Conservation (phyloP, 2,888 invertebrate genomes). For the Polydrusus cervinus region DNA sequence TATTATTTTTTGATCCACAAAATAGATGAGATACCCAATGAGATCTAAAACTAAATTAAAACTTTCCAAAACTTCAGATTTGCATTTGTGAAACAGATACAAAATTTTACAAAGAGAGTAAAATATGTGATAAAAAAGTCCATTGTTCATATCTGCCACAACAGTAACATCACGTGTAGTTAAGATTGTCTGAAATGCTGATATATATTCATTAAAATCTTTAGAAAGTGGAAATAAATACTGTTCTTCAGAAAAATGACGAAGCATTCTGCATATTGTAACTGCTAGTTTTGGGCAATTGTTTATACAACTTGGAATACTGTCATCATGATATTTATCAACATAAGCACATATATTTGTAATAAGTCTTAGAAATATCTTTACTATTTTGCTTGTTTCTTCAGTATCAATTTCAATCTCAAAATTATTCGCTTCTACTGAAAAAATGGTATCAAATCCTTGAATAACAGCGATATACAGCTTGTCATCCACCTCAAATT, state of each 20-base stretch:
- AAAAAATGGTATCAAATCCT: slow-evolving; percentile 58
- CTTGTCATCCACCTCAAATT: slow-evolving; percentile 55
- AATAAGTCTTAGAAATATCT: slow-evolving; percentile 61
- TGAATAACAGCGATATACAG: slow-evolving; percentile 58
- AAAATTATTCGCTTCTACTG: slow-evolving; percentile 56
- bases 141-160: slow-evolving; percentile 53
- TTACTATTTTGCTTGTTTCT: slow-evolving; percentile 56
- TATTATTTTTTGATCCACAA: slow-evolving; percentile 54
- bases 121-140: slow-evolving; percentile 59
- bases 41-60: slow-evolving; percentile 61
- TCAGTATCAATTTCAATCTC: slow-evolving; percentile 57
- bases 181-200: slow-evolving; percentile 61
- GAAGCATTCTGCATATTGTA: slow-evolving; percentile 57
- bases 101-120: slow-evolving; percentile 59
- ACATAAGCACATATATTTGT: slow-evolving; percentile 63
- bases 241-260: slow-evolving; percentile 60
- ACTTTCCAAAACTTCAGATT: slow-evolving; percentile 57
- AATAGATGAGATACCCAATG: slow-evolving; percentile 61
- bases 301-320: slow-evolving; percentile 51
- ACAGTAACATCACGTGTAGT: slow-evolving; percentile 47
- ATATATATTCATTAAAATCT: slow-evolving; percentile 62
- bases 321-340: slow-evolving; percentile 52
- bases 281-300: slow-evolving; percentile 56
- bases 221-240: slow-evolving; percentile 62
- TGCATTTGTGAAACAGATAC: slow-evolving; percentile 54